Percentiles rank a stretch among this genome's conserved stretches.
phyloP scores from a whole-genome alignment of 1,140 invertebrate genomes.

The Tachypleus tridentatus region DNA sequence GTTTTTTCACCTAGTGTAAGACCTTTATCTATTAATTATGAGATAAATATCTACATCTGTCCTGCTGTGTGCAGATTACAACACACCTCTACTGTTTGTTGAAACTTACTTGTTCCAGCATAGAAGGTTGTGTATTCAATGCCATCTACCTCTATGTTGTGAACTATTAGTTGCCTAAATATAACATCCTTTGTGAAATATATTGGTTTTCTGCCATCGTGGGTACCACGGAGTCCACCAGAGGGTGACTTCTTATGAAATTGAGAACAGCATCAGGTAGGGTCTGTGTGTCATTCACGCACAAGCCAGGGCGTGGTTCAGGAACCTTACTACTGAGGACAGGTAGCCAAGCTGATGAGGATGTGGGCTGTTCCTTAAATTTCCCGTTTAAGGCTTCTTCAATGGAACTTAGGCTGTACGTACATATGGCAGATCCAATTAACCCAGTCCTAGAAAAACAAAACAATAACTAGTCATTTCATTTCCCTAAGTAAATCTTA shows the following conservation, averaged over 20 bases:
- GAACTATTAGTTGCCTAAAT: conserved; percentile 73
- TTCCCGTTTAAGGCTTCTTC: conserved; percentile 75
- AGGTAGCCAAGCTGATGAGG: conserved; percentile 79
- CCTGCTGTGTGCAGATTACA: too few species aligned
- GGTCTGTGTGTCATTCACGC: conserved; percentile 75
- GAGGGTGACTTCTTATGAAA: conserved; percentile 85
- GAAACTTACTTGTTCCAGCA: conserved; percentile 61
- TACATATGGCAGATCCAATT: conserved; percentile 86
- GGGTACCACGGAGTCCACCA: conserved; percentile 86
- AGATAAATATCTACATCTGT: too few species aligned
- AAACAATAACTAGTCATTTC: background rate
- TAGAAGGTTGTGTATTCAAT: conserved; percentile 74
- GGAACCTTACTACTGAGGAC: conserved; percentile 74
- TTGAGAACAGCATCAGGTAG: conserved; percentile 73
- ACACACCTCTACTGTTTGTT: too few species aligned
- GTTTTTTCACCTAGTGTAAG: conserved; percentile 5
- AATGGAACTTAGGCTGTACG: conserved; percentile 76
- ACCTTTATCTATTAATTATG: too few species aligned
- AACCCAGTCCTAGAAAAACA: conserved; percentile 57
- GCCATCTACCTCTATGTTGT: conserved; percentile 59
- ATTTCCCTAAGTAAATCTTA: too few species aligned
- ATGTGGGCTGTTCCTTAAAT: conserved; percentile 84
- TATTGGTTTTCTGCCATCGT: conserved; percentile 74
- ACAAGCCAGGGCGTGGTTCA: conserved; percentile 75
- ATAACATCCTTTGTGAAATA: conserved; percentile 78